A percentile compares a stretch with the other conserved stretches of the same genome.
These are phyloP conservation scores for Apomyelois bistriatella DNA, from an alignment of 2,888 invertebrate genomes.

Conservation along the genomic window DNA sequence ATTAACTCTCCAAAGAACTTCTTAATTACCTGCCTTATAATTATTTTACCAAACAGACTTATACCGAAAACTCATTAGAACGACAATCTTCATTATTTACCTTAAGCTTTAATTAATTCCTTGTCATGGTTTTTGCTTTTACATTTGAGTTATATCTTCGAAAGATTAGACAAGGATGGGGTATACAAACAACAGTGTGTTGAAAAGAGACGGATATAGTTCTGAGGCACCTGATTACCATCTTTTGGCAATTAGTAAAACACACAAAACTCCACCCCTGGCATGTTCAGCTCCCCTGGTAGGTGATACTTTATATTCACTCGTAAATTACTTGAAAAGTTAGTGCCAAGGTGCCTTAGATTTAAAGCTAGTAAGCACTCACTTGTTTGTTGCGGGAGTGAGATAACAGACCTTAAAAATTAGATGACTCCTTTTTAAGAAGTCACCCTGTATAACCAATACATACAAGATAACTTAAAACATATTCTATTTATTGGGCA, in stretches of 20 bases:
- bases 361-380: constrained; percentile 63
- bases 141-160: constrained; percentile 72
- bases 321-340: constrained; percentile 78
- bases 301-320: constrained; percentile 77
- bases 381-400: constrained; percentile 44
- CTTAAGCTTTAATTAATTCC: constrained; percentile 79
- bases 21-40: constrained; percentile 73
- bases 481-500: not conserved
- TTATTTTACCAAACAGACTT: constrained; percentile 55
- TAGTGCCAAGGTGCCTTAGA: constrained; percentile 67
- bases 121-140: constrained; percentile 80
- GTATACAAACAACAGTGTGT: constrained; percentile 23
- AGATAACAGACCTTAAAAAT: constrained; percentile 40
- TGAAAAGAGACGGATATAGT: constrained; percentile 43
- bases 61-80: constrained; percentile 73
- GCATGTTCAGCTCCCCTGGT: constrained; percentile 75
- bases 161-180: constrained; percentile 37
- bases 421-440: no score
- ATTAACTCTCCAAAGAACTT: constrained; percentile 56
- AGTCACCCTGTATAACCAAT: no score
- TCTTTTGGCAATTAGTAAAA: constrained; percentile 83
- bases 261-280: constrained; percentile 82
- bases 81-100: constrained; percentile 80
- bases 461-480: not conserved
- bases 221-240: constrained; percentile 77